Evolutionary conservation across 2,797 vertebrate species (phyloP), one percentile per base, ranked within the genome.

Genomic region (Sebastolobus altivelis): DNA sequence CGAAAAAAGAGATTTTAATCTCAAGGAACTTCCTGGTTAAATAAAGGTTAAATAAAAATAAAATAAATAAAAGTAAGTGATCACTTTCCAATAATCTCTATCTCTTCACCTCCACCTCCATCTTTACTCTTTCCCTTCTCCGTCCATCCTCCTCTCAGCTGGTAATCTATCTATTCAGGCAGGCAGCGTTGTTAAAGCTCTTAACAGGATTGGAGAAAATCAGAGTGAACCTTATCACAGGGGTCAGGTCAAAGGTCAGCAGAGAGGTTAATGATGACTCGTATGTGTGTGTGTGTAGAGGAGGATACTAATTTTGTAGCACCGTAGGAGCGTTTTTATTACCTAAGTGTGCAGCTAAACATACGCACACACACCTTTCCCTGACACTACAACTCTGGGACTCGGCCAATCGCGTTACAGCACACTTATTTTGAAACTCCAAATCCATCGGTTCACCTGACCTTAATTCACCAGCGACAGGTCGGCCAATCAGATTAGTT

Each of bases 191-290:
- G 83, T 75, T 72, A 90, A 93, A 94, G 80, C 91, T 86, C 87
- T 87, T 92, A 91, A 92, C 81, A 27, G 79, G 90, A 91, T 88
- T 90, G 72, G 37, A 75, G 70, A 14, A 83, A 90, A 90, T 89
- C 83, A 75, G 81, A 79, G 75, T 75, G 62, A 81, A 86, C 75
- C 65, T 86, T 77, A 75, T 78, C 38, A 38, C 61, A 62, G 20
- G 62, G 83, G 65, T 78, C 72, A 0, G 75, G 79, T 86, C 87
- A 84, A 52, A 88, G 87, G 85, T 89, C 61, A 60, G 61, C 59
- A 2, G 33, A 6, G 38, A 27, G 65, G 76, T 67, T 84, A 84
- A 85, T 82, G 85, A 75, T 38, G 10, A 35, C 29, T 4, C 4
- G 10, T 43, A 13, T 56, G 29, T 81, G 18, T 62, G 65, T 18